Evolutionary conservation across 2,113 vertebrate species (phyloP).

Genomic region (Xenopus borealis): DNA sequence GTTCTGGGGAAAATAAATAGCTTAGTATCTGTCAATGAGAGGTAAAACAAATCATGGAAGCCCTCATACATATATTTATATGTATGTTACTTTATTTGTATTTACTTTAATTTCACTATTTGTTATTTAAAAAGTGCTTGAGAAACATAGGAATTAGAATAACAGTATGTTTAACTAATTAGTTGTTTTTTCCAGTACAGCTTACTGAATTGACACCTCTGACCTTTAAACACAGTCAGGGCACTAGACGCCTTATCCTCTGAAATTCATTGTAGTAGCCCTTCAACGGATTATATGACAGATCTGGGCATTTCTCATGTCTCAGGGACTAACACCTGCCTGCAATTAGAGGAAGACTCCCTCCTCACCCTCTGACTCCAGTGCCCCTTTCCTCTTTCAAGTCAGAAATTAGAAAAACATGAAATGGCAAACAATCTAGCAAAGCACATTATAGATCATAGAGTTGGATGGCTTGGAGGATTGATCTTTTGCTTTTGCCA

Average conservation of each 20-base stretch:
- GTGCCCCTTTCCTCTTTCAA: slow-evolving; percentile 22
- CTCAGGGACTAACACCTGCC: slow-evolving; percentile 32
- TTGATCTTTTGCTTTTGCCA: neutral
- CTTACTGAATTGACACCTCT: neutral
- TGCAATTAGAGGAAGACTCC: slow-evolving; percentile 36
- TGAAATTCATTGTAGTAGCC: slow-evolving; percentile 22
- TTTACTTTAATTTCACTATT: too few species aligned
- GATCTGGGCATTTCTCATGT: slow-evolving; percentile 15
- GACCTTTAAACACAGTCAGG: neutral
- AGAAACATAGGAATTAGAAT: too few species aligned
- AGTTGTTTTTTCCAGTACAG: neutral
- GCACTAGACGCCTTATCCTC: slow-evolving; percentile 1
- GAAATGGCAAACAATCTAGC: slow-evolving; percentile 32
- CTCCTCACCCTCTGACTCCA: slow-evolving; percentile 34
- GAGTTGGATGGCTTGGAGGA: slow-evolving; percentile 4
- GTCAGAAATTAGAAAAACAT: slow-evolving; percentile 38
- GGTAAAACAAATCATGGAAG: too few species aligned
- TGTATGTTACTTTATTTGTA: too few species aligned
- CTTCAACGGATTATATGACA: slow-evolving; percentile 35
- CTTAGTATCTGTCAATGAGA: too few species aligned
- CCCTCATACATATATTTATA: too few species aligned
- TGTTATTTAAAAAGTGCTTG: too few species aligned
- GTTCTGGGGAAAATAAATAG: too few species aligned
- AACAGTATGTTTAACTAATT: slow-evolving; percentile 35
- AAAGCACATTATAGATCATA: slow-evolving; percentile 40